Base-by-base conservation (phyloP, 2,113 vertebrate species). In the Chlorocebus sabaeus region DNA sequence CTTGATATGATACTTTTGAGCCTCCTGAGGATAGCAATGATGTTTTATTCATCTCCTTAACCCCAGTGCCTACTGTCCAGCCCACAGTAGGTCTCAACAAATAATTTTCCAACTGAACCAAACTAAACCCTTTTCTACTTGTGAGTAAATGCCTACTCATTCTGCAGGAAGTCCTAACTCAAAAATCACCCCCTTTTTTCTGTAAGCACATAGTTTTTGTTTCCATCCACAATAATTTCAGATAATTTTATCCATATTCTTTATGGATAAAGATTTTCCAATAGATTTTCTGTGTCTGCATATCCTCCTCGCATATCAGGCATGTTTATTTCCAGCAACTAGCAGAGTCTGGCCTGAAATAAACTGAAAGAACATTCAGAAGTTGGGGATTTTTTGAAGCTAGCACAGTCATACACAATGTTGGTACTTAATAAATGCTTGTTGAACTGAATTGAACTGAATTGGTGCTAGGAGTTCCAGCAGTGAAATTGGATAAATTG, bases 361-460 rank as follows among this genome's bases (percentile, higher is more conserved):
- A 94, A 96, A 68, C 2, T 27, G n/a, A 91, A 88, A 35, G 35
- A 91, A 20, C 11, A 85, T 14, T 43, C 61, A 81, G 18, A 88
- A 13, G n/a, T 16, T 82, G 55, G 61, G 61, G 6, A 0, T 40
- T 40, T 72, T 79, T 38, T 50, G 35, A 61, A 87, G 23, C 43
- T 57, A 25, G 0, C 6, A n/a, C 23, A 61, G 52, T 52, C 43
- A 67, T 27, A 35, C 5, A 52, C 32, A 91, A 27, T 45, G 35
- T 57, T 90, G 25, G n/a, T 35, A 78, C 43, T 93, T 95, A 87
- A 84, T 80, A 85, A 78, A 68, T 25, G 27, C 43, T 68, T 85
- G 13, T 0, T 27, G 61, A 92, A 86, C 3, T 78, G 50, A 94
- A 85, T 4, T 75, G 52, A 95, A 38, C 45, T 4, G 20, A 97